phyloP scores from a whole-genome alignment of 2,113 vertebrate genomes.

The Prionailurus viverrinus region DNA sequence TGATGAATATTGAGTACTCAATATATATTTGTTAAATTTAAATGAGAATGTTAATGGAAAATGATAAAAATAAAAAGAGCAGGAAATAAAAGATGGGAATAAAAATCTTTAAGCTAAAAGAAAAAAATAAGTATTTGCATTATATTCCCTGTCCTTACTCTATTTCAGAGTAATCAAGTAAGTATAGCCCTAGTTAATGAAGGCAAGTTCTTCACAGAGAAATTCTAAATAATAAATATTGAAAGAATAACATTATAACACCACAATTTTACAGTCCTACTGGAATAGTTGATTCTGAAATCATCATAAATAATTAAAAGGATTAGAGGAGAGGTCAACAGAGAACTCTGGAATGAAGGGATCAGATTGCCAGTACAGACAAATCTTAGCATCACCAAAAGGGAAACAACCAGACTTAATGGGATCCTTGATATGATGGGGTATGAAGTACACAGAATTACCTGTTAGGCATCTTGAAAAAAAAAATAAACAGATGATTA shows the following conservation, averaged over 20 bases:
- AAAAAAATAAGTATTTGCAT: neutral
- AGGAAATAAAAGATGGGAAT: neutral
- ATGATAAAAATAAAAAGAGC: neutral
- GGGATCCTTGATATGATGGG: neutral
- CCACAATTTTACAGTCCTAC: neutral
- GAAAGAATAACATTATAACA: neutral
- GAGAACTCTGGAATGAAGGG: neutral
- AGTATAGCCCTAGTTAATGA: neutral
- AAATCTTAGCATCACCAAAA: neutral
- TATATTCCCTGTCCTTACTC: neutral
- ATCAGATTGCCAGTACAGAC: neutral
- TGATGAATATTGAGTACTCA: neutral
- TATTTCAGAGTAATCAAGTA: neutral
- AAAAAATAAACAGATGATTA: neutral
- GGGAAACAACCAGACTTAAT: neutral
- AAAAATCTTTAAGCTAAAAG: conserved; percentile 5
- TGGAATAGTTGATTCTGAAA: neutral
- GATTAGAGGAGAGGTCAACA: neutral
- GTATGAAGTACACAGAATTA: neutral
- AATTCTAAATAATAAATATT: neutral
- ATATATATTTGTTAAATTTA: neutral
- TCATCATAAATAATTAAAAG: neutral
- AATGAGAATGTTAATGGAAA: neutral
- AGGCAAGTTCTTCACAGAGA: neutral
- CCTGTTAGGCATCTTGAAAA: neutral